Evolutionary conservation across 1,140 invertebrate genomes (phyloP), one percentile per base, ranked within the genome.

Genomic region (Mesaphorura yosii): DNA sequence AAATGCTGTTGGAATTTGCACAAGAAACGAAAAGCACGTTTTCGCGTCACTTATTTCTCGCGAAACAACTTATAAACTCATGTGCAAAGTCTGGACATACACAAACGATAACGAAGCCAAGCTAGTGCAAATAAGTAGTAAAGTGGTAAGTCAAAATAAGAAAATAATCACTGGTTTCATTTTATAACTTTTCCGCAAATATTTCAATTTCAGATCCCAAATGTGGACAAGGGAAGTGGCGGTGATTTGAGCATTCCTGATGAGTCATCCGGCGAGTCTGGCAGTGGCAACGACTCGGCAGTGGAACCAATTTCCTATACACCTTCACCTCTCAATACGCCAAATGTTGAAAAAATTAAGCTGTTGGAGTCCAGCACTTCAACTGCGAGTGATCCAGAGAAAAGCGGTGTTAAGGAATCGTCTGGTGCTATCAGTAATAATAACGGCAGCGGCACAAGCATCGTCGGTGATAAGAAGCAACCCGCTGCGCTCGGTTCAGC

Each of bases 41-140:
- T 92, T 94, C 70, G 84, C 85, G 28, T 90, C 86, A 46, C 76
- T 94, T 55, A 75, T 93, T 37, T 90, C 88, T 22, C 72, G 88
- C 37, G 88, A 94, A 66, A 80, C 79, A 54, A 88, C 88, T 0
- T 90, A 82, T 71, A 82, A 83, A 64, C 74, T 88, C 38, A 86
- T 92, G 82, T 77, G 78, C 55, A 79, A 81, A 58, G 80, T 88
- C 17, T 88, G 84, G 81, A 76, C 72, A 48, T 69, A 70, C 14
- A 59, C 48, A 29, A 48, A 48, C 19, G 42, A 56, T 40, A 47
- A 50, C 27, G 57, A 59, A 37, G 46, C 49, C 22, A 50, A 51
- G 22, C 47, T 52, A n/a, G 37, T 52, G 37, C 27, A 34, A 5
- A 34, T 45, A 26, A 34, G 38, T 20, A 47, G 15, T 1, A 37